These are phyloP conservation scores for Silurus glanis DNA, from an alignment of 2,113 vertebrate species.

Conservation along the genomic window DNA sequence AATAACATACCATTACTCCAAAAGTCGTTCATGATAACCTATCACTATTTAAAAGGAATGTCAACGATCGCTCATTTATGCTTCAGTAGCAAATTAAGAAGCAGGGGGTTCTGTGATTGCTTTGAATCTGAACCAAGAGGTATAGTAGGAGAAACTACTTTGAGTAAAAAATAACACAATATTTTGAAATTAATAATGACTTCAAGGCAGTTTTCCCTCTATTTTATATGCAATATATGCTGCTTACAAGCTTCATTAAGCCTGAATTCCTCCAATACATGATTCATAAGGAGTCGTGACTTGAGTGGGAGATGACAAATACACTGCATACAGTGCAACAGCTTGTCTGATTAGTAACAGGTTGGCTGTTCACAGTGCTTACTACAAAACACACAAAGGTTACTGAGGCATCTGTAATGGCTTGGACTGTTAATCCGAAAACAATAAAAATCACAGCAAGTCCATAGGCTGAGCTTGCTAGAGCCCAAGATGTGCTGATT, in stretches of 20 bases:
- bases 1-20: slow-evolving; percentile 1
- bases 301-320: slow-evolving; percentile 22
- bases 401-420: neutral
- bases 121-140: neutral
- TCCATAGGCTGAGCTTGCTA: neutral
- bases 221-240: neutral
- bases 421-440: neutral
- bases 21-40: slow-evolving; percentile 1
- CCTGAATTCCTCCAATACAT: neutral
- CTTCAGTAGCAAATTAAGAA: neutral
- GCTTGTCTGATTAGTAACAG: slow-evolving; percentile 16
- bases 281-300: slow-evolving; percentile 21
- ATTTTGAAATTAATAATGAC: neutral
- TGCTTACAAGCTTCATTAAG: neutral
- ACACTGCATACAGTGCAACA: neutral
- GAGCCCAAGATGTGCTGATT: neutral
- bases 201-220: neutral
- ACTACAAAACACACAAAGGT: neutral
- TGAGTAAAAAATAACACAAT: neutral
- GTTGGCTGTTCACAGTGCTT: slow-evolving; percentile 2
- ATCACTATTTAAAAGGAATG: slow-evolving; percentile 19
- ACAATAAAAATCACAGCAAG: neutral
- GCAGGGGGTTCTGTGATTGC: neutral
- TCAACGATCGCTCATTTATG: slow-evolving; percentile 11
- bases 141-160: neutral